Conservation (phyloP, 2,113 vertebrate species). For the Elephantulus edwardii region DNA sequence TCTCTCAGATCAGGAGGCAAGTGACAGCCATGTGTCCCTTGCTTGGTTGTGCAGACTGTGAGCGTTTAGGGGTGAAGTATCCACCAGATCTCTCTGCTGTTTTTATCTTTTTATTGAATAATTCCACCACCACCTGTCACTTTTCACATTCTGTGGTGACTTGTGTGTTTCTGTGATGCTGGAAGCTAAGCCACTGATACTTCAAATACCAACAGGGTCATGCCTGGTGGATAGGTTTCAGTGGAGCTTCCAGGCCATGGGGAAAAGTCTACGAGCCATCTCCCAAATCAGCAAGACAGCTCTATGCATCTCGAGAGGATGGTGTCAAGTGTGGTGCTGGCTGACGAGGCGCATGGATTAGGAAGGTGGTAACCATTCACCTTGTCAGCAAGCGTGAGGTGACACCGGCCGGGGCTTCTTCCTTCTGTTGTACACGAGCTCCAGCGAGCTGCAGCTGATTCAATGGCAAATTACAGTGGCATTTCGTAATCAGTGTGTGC, state of each 20-base stretch:
- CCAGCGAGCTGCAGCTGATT: no score
- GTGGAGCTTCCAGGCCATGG: not conserved
- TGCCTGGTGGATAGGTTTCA: not conserved
- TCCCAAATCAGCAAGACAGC: no score
- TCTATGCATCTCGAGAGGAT: not conserved
- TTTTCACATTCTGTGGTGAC: not conserved
- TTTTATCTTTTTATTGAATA: not conserved
- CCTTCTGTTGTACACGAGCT: not conserved
- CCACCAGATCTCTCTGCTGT: not conserved
- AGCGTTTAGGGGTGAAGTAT: no score
- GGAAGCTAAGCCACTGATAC: not conserved
- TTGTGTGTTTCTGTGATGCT: no score
- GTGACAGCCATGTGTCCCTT: fast-evolving
- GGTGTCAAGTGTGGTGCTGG: no score
- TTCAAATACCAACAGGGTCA: not conserved
- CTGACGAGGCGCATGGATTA: not conserved
- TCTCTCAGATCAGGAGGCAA: fast-evolving
- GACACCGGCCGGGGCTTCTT: not conserved
- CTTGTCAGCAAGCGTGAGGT: not conserved
- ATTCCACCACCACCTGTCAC: no score
- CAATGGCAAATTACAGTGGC: no score
- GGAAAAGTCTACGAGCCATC: not conserved
- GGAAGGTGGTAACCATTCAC: not conserved
- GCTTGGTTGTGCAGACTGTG: no score
- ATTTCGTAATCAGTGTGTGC: not conserved